Evolutionary conservation across 2,797 vertebrate genomes (phyloP).

Genomic region (Octomys mimax): DNA sequence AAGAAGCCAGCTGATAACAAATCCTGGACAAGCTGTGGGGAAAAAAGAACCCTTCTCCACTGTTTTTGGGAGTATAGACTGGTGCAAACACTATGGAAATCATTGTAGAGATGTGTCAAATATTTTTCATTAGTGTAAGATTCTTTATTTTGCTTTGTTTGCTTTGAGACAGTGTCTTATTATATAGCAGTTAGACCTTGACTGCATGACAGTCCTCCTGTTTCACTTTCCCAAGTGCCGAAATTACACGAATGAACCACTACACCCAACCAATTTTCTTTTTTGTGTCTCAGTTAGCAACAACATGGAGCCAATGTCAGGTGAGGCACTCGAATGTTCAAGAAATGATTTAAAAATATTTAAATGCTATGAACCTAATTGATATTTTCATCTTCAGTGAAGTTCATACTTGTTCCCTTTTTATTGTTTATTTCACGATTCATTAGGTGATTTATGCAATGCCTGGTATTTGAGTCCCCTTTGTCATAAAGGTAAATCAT

Average conservation of each 20-base stretch:
- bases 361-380: slow-evolving; percentile 75
- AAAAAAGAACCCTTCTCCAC: too few relatives aligned
- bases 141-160: not conserved
- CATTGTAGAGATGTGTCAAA: too few relatives aligned
- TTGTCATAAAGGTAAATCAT: slow-evolving; percentile 77
- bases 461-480: slow-evolving; percentile 78
- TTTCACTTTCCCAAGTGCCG: not conserved
- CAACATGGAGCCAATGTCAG: not conserved
- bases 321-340: not conserved
- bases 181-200: not conserved
- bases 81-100: too few relatives aligned
- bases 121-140: not conserved
- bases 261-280: not conserved
- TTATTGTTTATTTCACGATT: slow-evolving; percentile 84
- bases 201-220: not conserved
- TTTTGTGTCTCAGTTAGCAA: not conserved
- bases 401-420: slow-evolving; percentile 76
- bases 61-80: too few relatives aligned
- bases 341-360: not conserved
- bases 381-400: slow-evolving; percentile 81
- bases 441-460: slow-evolving; percentile 77
- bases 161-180: not conserved
- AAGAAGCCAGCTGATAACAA: too few relatives aligned
- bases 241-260: not conserved
- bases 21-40: too few relatives aligned